A percentile compares a stretch with the other conserved stretches of the same genome.
Conservation (phyloP, 2,113 vertebrate genomes). For the Prionailurus bengalensis region DNA sequence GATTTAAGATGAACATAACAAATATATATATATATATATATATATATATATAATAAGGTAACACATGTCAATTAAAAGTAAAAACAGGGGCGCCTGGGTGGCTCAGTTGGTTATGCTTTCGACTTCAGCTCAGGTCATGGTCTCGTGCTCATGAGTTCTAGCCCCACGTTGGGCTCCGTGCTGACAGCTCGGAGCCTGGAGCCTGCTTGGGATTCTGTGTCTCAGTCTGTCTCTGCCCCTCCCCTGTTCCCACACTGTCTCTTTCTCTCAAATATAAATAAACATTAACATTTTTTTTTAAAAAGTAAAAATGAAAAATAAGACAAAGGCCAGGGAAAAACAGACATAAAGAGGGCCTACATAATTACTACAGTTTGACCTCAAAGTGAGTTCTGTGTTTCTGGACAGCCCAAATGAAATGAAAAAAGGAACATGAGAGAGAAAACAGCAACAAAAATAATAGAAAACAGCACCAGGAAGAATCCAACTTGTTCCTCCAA, state of each 20-base stretch:
- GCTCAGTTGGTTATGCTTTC: too few relatives aligned
- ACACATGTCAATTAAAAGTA: background rate
- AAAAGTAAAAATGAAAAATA: background rate
- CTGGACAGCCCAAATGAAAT: background rate
- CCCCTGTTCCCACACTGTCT: too few relatives aligned
- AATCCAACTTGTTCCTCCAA: background rate
- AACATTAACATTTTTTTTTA: too few relatives aligned
- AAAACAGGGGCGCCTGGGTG: background rate
- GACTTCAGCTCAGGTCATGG: too few relatives aligned
- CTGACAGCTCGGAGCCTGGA: too few relatives aligned
- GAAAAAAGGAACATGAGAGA: slow-evolving; percentile 1
- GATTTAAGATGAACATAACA: slow-evolving; percentile 28
- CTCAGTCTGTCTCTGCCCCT: too few relatives aligned
- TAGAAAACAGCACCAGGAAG: background rate
- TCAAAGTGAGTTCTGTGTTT: background rate
- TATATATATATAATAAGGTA: background rate
- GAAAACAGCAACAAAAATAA: slow-evolving; percentile 22
- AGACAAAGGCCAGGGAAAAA: background rate
- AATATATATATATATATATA: background rate
- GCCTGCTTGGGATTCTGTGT: too few relatives aligned
- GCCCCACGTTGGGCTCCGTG: too few relatives aligned
- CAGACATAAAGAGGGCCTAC: background rate
- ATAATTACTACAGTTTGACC: background rate
- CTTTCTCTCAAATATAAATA: too few relatives aligned
- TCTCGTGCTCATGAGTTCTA: too few relatives aligned